Evolutionary conservation across 2,113 vertebrate species (phyloP), one percentile per base, ranked within the genome.

Genomic region (Cynocephalus volans): DNA sequence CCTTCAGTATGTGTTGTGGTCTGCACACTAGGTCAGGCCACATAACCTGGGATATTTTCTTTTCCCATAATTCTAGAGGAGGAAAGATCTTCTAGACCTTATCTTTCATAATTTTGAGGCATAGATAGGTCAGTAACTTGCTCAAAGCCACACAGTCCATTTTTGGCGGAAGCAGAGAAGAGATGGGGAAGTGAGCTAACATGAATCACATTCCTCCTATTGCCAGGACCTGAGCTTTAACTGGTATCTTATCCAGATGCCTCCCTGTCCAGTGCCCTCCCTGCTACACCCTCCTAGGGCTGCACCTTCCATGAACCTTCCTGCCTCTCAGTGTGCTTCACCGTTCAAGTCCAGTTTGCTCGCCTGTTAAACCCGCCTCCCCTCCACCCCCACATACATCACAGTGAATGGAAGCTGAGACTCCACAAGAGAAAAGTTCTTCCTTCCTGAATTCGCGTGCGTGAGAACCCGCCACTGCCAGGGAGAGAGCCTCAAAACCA

Each of bases 151-250:
- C 19, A 56, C 21, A 67, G 48, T 52, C 85, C 50, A 56, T 70
- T 87, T 90, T 31, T 24, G n/a, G 45, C 45, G 67, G 56, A 79
- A 69, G 79, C n/a, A 81, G 67, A 84, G 87, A 67, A 84, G 31
- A 90, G 80, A 60, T 52, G 18, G 15, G 45, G 33, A 65, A 36
- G 13, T 50, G 14, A 87, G 45, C 15, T 72, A n/a, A n/a, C 13
- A 21, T 31, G 24, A 73, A 41, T 21, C 11, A 75, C 65, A 31
- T 31, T 75, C 67, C 80, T 88, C 60, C 72, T 36, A 1, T 41
- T 56, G 58, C 23, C 41, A 52, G 58, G 36, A 62, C 41, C 41
- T 41, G 19, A 19, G 3, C 15, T 12, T 81, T 31, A 80, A 23
- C 3, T 28, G 41, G 31, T 31, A 1, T 50, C 2, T 54, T 48